Percentiles rank a stretch among this genome's conserved stretches.
phyloP scores from a whole-genome alignment of 2,113 vertebrate genomes.

The Athene cunicularia region DNA sequence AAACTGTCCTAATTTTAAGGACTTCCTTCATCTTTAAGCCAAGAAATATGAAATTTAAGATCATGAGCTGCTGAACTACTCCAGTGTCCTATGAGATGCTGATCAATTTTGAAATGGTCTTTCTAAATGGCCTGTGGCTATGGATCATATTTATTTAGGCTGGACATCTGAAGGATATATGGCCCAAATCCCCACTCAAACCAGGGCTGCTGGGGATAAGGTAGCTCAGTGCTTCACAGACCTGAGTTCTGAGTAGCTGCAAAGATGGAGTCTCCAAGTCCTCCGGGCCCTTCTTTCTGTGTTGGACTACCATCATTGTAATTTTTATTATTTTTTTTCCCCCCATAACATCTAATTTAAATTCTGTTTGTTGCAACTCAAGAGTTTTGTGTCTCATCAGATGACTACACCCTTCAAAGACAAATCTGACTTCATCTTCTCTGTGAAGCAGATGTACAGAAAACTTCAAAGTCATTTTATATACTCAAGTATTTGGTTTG shows the following conservation, averaged over 20 bases:
- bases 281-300: neutral
- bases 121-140: neutral
- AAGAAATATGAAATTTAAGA: neutral
- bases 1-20: neutral
- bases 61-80: neutral
- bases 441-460: neutral
- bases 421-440: neutral
- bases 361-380: conserved; percentile 29
- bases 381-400: neutral
- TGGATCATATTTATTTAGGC: neutral
- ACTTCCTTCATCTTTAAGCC: neutral
- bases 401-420: neutral
- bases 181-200: neutral
- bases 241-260: neutral
- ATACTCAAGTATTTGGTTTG: conserved; percentile 19
- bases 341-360: neutral
- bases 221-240: neutral
- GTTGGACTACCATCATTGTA: neutral
- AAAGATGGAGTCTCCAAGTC: neutral
- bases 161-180: neutral
- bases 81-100: neutral
- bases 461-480: conserved; percentile 36
- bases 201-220: neutral
- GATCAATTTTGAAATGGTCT: neutral
- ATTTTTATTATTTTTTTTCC: neutral